phyloP scores from a whole-genome alignment of 2,113 vertebrate genomes.

The Blennius ocellaris region DNA sequence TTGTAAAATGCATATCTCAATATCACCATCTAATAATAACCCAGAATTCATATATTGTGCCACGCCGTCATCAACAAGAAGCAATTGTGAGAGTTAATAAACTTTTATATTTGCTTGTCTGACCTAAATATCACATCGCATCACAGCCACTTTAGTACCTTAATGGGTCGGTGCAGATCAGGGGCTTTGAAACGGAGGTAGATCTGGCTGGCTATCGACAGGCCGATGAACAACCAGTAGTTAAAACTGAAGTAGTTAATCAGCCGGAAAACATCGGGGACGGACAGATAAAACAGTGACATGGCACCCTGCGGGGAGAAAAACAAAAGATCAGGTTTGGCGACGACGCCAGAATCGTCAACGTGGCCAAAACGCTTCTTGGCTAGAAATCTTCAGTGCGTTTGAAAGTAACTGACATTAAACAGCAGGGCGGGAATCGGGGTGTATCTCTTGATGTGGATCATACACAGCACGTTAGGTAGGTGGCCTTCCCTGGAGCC shows the following conservation, averaged over 20 bases:
- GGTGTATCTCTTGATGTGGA: conserved; percentile 83
- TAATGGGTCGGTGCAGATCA: conserved; percentile 80
- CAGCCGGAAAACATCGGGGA: conserved; percentile 85
- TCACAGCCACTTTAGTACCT: conserved; percentile 81
- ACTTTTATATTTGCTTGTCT: too few species aligned
- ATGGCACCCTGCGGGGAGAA: conserved; percentile 79
- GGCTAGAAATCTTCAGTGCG: too few species aligned
- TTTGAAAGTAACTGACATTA: conserved; percentile 73
- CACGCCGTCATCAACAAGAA: too few species aligned
- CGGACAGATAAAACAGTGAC: conserved; percentile 83
- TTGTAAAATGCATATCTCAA: too few species aligned
- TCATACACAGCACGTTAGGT: conserved; percentile 85
- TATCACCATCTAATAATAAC: too few species aligned
- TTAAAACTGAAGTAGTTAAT: conserved; percentile 90
- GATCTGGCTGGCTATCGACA: conserved; percentile 85
- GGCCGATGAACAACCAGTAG: conserved; percentile 88
- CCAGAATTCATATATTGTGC: too few species aligned
- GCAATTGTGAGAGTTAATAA: too few species aligned
- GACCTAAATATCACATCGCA: too few species aligned
- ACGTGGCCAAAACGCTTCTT: neutral
- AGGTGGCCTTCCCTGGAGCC: conserved; percentile 87
- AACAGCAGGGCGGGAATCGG: conserved; percentile 87
- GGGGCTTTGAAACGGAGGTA: conserved; percentile 84
- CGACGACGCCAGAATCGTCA: neutral
- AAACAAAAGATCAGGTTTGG: neutral